Conservation (phyloP, 2,113 vertebrate genomes). For the Scalopus aquaticus region DNA sequence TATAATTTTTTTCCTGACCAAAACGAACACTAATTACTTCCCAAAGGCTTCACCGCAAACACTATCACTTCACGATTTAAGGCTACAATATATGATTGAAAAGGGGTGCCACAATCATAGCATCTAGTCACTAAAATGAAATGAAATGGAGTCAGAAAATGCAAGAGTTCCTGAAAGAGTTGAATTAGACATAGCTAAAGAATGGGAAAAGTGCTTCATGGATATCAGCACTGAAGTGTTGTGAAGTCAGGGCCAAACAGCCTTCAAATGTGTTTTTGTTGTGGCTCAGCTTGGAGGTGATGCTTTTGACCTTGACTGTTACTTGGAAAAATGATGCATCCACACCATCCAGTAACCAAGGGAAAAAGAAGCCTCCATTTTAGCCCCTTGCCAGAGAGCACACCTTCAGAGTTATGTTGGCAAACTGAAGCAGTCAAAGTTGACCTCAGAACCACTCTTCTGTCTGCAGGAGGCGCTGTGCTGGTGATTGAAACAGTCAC, state of each 20-base stretch:
- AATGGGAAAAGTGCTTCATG: background rate
- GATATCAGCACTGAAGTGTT: background rate
- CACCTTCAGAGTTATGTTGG: background rate
- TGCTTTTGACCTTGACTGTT: slow-evolving; percentile 35
- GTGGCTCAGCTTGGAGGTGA: background rate
- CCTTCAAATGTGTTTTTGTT: background rate
- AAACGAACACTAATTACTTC: background rate
- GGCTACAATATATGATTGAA: background rate
- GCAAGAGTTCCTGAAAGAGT: slow-evolving; percentile 8
- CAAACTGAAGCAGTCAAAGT: background rate
- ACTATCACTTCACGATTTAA: background rate
- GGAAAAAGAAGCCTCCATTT: background rate
- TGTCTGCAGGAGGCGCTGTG: background rate
- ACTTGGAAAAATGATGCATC: slow-evolving; percentile 11
- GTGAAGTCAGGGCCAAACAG: background rate
- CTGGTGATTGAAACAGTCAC: background rate
- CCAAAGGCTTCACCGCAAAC: background rate
- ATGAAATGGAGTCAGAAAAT: background rate
- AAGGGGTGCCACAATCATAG: background rate
- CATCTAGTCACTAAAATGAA: background rate
- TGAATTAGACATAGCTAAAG: background rate
- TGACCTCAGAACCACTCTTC: background rate
- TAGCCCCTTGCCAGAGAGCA: background rate
- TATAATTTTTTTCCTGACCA: background rate
- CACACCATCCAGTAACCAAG: background rate